These are phyloP conservation scores for Scopus umbretta DNA, from an alignment of 2,113 vertebrate species.

Conservation along the genomic window DNA sequence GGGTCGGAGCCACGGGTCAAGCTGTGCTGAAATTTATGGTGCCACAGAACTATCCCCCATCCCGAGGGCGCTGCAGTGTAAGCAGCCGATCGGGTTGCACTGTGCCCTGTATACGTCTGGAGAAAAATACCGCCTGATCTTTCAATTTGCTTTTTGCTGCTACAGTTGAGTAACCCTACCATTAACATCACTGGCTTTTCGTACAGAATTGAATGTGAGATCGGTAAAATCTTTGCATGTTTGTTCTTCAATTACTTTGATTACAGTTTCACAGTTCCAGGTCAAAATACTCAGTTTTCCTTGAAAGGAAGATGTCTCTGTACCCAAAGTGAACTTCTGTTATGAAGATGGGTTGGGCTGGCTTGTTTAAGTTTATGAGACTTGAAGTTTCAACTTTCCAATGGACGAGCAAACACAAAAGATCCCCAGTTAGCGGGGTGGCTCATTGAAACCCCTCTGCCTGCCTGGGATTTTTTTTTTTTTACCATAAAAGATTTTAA, in stretches of 20 bases:
- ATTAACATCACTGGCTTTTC: not conserved
- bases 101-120: rapidly evolving
- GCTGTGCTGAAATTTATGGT: not conserved
- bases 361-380: not conserved
- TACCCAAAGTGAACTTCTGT: not conserved
- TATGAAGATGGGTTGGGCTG: not conserved
- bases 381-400: not conserved
- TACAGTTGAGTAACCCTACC: not conserved
- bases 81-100: rapidly evolving
- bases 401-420: not conserved
- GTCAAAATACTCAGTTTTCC: not conserved
- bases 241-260: not conserved
- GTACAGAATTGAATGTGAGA: not conserved
- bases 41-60: rapidly evolving
- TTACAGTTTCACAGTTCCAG: not conserved
- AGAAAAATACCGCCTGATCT: not conserved
- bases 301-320: not conserved
- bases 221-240: not conserved
- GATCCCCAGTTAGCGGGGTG: not conserved
- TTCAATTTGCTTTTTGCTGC: not conserved
- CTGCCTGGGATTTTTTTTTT: not conserved
- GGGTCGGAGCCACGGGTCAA: not conserved
- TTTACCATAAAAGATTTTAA: not conserved
- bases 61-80: rapidly evolving
- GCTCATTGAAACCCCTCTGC: not conserved